Conservation (phyloP, 2,888 invertebrate genomes). For the Andrena praecox region DNA sequence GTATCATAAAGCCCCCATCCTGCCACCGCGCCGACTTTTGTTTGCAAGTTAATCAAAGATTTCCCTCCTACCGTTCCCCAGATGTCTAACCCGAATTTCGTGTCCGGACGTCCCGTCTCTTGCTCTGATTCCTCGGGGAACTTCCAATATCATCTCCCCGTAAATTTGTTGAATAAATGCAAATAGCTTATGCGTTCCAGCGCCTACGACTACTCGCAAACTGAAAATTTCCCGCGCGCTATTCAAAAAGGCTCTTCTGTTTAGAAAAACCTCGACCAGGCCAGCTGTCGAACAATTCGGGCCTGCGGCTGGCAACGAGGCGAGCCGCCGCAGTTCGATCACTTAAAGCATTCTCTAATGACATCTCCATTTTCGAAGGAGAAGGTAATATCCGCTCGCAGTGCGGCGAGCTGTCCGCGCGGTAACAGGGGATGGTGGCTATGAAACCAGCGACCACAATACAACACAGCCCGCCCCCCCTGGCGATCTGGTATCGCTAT, state of each 20-base stretch:
- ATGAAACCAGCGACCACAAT: conserved; percentile 9
- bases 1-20: conserved; percentile 41
- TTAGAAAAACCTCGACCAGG: no score
- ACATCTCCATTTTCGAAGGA: conserved; percentile 32
- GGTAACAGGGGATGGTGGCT: background rate
- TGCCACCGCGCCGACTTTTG: conserved; percentile 42
- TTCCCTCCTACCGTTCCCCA: conserved; percentile 28
- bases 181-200: background rate
- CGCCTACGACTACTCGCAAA: no score
- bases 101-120: conserved; percentile 11
- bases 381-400: conserved; percentile 33
- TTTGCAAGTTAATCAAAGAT: conserved; percentile 58
- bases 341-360: conserved; percentile 33
- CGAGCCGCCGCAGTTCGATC: background rate
- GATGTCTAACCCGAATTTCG: conserved; percentile 43
- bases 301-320: background rate
- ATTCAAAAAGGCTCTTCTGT: no score
- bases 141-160: background rate
- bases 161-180: conserved; percentile 12
- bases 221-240: no score
- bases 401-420: background rate
- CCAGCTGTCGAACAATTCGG: no score
- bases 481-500: conserved; percentile 26
- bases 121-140: background rate
- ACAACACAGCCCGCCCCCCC: background rate